phyloP scores from a whole-genome alignment of 2,113 vertebrate genomes.

The Dipodomys ordii region DNA sequence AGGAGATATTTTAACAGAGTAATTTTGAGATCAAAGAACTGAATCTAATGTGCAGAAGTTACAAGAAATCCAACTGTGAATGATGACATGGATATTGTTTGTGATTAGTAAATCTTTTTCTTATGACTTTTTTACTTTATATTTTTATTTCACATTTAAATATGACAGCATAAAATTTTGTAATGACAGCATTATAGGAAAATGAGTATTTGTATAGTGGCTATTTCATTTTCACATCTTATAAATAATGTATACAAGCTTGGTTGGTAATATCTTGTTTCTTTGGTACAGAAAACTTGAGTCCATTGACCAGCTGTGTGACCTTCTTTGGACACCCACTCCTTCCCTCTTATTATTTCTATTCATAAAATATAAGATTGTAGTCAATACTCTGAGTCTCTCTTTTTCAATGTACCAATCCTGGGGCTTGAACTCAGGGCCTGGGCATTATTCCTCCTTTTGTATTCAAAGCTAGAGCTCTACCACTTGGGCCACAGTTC shows the following conservation, averaged over 20 bases:
- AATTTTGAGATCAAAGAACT: conserved; percentile 17
- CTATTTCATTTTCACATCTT: conserved; percentile 41
- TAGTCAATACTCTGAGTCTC: neutral
- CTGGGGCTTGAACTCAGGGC: too few relatives aligned
- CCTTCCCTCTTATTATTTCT: neutral
- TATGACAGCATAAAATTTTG: conserved; percentile 43
- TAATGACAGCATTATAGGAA: conserved; percentile 32
- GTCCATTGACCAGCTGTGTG: conserved; percentile 22
- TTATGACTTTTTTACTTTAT: conserved; percentile 47
- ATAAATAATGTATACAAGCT: neutral
- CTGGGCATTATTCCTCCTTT: too few relatives aligned
- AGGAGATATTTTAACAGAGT: conserved; percentile 16
- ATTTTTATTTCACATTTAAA: conserved; percentile 51
- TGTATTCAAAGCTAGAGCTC: too few relatives aligned
- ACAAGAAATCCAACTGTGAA: conserved; percentile 14
- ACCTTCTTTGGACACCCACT: neutral
- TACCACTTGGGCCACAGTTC: too few relatives aligned
- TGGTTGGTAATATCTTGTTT: conserved; percentile 33
- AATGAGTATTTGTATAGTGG: neutral
- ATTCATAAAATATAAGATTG: conserved; percentile 44
- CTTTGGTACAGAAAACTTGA: conserved; percentile 38
- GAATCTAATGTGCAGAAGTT: conserved; percentile 30
- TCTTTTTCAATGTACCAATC: too few relatives aligned
- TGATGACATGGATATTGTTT: neutral
- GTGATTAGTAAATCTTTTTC: conserved; percentile 35